Conservation (phyloP, 2,797 vertebrate genomes). For the Chrosomus eos region DNA sequence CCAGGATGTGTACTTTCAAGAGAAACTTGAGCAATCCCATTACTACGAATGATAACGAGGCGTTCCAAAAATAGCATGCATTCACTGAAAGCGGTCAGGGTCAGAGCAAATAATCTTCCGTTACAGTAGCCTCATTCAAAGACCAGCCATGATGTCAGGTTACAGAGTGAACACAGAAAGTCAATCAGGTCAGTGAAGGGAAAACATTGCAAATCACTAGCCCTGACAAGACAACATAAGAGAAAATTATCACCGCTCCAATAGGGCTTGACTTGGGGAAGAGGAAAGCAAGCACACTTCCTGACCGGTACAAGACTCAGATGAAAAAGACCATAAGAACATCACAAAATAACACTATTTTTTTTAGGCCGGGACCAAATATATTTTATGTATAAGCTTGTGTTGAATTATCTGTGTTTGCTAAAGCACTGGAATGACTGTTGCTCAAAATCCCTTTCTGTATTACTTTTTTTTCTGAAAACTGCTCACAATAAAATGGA, state of each 20-base stretch:
- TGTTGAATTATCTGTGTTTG: background rate
- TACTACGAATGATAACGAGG: background rate
- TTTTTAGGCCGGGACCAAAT: background rate
- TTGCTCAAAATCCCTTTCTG: background rate
- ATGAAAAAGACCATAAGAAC: background rate
- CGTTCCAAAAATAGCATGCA: background rate
- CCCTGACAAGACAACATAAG: background rate
- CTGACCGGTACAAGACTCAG: background rate
- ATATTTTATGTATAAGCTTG: background rate
- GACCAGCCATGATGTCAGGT: constrained; percentile 14
- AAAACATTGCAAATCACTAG: constrained; percentile 29
- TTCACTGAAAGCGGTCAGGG: background rate
- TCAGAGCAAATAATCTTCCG: background rate
- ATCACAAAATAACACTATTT: background rate
- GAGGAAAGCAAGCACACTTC: constrained; percentile 18
- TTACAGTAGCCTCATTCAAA: constrained; percentile 26
- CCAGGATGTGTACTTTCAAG: background rate
- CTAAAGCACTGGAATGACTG: background rate
- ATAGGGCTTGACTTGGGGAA: background rate
- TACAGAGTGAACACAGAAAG: background rate
- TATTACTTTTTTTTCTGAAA: background rate
- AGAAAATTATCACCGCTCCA: background rate
- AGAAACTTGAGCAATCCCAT: background rate
- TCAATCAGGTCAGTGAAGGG: constrained; percentile 9
- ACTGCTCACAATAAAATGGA: background rate